Percentiles rank a stretch among this genome's conserved stretches.
Evolutionary conservation across 2,113 vertebrate species (phyloP).

Genomic region (Zonotrichia leucophrys): DNA sequence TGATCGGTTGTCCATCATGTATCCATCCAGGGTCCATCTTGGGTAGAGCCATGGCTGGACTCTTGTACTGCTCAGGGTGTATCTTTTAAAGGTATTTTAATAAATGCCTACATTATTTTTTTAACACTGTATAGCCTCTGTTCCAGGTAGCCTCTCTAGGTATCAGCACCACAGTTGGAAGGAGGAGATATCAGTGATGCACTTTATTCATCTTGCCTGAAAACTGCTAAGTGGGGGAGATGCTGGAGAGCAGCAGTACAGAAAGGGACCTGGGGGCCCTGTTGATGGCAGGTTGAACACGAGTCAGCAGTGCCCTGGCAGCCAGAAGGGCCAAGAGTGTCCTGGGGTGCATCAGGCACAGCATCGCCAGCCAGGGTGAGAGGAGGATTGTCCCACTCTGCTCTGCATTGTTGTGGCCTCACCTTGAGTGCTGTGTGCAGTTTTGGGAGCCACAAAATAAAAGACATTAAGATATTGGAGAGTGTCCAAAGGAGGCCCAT

Average conservation of each 20-base stretch:
- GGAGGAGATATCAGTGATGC: background rate
- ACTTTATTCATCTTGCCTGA: background rate
- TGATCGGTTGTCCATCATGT: background rate
- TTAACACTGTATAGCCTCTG: background rate
- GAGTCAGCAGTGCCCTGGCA: background rate
- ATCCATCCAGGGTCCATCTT: background rate
- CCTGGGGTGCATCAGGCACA: background rate
- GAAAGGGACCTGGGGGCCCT: background rate
- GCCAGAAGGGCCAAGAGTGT: accelerated
- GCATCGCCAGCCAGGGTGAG: accelerated
- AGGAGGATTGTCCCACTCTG: background rate
- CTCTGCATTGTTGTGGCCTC: background rate
- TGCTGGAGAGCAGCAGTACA: background rate
- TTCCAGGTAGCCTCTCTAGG: background rate
- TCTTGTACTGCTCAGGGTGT: background rate
- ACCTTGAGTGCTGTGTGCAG: background rate
- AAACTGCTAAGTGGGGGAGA: background rate
- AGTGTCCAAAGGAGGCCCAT: background rate
- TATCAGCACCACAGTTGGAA: background rate
- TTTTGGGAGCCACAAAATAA: background rate
- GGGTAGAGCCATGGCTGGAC: background rate
- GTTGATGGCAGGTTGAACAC: background rate
- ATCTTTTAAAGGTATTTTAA: background rate
- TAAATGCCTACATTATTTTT: background rate
- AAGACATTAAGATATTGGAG: background rate